Evolutionary conservation across 2,888 invertebrate species (phyloP).

Genomic region (Stomorhina lunata): DNA sequence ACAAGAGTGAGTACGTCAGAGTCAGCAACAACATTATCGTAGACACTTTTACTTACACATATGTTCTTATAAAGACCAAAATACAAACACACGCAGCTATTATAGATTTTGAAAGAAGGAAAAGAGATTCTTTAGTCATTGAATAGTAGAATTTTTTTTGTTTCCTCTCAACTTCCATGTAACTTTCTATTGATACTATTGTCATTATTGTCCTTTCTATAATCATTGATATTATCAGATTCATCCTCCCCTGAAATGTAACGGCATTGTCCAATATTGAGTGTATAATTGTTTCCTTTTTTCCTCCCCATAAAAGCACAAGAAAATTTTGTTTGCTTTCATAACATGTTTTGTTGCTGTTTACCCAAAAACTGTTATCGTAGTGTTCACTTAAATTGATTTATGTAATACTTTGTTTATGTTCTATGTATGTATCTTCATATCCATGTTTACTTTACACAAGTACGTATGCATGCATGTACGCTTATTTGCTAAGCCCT

Average conservation of each 20-base stretch:
- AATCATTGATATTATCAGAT: neutral
- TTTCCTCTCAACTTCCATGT: neutral
- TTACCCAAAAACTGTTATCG: no score
- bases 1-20: conserved; percentile 37
- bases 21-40: conserved; percentile 11
- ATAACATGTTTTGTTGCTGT: conserved; percentile 2
- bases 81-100: neutral
- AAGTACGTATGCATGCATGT: neutral
- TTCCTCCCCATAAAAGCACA: no score
- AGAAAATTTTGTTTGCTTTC: conserved; percentile 24
- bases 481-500: neutral
- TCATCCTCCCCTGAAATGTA: neutral
- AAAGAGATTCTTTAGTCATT: neutral
- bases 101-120: neutral
- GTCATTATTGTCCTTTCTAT: conserved; percentile 5
- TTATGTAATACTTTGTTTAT: no score
- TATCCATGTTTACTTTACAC: neutral
- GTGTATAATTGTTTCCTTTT: conserved; percentile 41
- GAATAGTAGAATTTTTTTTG: neutral
- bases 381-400: no score
- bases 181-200: neutral
- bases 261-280: conserved; percentile 18
- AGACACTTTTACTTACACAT: conserved; percentile 19
- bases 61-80: neutral
- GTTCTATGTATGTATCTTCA: neutral